These are phyloP conservation scores for Sebastes fasciatus DNA, from an alignment of 2,113 vertebrate genomes.

Conservation along the genomic window DNA sequence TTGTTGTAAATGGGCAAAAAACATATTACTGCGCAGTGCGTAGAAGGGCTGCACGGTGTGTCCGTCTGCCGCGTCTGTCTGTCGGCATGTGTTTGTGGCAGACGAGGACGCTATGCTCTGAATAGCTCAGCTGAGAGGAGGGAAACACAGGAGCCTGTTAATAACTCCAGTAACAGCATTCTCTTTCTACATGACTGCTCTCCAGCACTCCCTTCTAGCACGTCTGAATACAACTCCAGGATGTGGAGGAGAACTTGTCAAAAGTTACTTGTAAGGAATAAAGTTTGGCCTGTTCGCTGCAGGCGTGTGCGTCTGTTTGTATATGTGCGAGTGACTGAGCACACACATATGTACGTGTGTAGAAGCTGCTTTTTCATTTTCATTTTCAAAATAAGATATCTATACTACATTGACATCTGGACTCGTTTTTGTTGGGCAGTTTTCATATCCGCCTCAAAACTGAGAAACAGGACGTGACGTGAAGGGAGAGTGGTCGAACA, in stretches of 20 bases:
- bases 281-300: constrained; percentile 54
- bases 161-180: constrained; percentile 80
- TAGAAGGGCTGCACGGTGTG: constrained; percentile 67
- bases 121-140: constrained; percentile 81
- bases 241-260: constrained; percentile 71
- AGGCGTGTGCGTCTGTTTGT: constrained; percentile 27
- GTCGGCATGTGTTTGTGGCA: constrained; percentile 74
- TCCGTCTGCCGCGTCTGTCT: constrained; percentile 77
- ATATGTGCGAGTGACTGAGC: not conserved
- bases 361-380: no score
- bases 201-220: constrained; percentile 66
- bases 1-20: constrained; percentile 98
- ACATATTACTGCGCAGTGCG: constrained; percentile 91
- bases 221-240: constrained; percentile 69
- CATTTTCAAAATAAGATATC: no score
- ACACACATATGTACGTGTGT: not conserved
- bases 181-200: constrained; percentile 80
- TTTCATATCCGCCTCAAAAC: not conserved
- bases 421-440: no score
- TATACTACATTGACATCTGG: no score
- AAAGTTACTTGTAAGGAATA: constrained; percentile 65
- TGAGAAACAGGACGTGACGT: not conserved
- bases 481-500: not conserved
- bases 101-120: constrained; percentile 81
- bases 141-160: constrained; percentile 81